These are phyloP conservation scores for Cosmia pyralina DNA, from an alignment of 2,888 invertebrate species.

Conservation along the genomic window DNA sequence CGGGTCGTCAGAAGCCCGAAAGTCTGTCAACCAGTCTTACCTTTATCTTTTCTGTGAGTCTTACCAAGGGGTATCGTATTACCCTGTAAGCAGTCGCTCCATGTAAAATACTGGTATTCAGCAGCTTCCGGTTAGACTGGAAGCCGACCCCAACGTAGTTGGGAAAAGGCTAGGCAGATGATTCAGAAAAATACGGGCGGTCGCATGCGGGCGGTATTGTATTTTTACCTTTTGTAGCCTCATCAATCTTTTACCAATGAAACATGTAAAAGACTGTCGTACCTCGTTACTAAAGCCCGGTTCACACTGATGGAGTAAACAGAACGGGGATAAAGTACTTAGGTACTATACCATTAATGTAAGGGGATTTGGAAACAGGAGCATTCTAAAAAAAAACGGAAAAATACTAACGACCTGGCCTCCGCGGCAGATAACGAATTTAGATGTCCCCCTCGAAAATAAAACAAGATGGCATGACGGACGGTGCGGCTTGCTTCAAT, in stretches of 20 bases:
- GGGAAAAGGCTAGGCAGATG: too few relatives aligned
- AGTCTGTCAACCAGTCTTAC: too few relatives aligned
- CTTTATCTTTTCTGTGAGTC: too few relatives aligned
- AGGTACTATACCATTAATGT: background rate
- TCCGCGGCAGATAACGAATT: background rate
- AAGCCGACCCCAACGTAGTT: too few relatives aligned
- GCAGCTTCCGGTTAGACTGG: too few relatives aligned
- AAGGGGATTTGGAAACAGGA: background rate
- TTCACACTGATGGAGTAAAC: background rate
- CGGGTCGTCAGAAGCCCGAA: too few relatives aligned
- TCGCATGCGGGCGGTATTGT: too few relatives aligned
- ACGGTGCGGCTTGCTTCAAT: background rate
- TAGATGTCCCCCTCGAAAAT: background rate
- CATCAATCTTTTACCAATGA: constrained; percentile 53
- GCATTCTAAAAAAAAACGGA: background rate
- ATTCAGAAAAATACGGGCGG: too few relatives aligned
- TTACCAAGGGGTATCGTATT: too few relatives aligned
- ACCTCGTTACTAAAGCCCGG: background rate
- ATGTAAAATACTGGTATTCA: too few relatives aligned
- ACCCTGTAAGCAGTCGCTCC: too few relatives aligned
- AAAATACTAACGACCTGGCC: background rate
- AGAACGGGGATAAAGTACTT: background rate
- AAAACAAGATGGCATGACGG: background rate
- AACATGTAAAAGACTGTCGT: constrained; percentile 21
- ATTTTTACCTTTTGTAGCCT: constrained; percentile 49